phyloP scores from a whole-genome alignment of 2,888 invertebrate genomes.

The Temnothorax unifasciatus region DNA sequence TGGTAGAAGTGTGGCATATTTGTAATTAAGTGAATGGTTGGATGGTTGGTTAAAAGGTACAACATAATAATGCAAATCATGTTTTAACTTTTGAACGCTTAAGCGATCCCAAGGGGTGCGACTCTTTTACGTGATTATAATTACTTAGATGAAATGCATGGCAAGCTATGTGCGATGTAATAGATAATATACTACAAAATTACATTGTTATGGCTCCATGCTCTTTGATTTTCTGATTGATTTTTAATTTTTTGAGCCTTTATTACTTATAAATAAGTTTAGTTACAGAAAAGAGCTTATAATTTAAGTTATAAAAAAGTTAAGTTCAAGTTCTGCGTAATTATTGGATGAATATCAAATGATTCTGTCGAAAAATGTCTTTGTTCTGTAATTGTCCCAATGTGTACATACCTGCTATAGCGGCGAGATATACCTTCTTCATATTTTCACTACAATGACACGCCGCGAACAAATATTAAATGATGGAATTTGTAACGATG shows the following conservation, averaged over 20 bases:
- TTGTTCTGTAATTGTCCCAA: neutral
- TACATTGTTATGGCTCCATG: too few species aligned
- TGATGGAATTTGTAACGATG: neutral
- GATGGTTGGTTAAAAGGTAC: slow-evolving; percentile 34
- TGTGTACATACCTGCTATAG: slow-evolving; percentile 59
- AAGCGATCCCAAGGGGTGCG: slow-evolving; percentile 72
- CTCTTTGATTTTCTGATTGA: too few species aligned
- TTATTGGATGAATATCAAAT: neutral
- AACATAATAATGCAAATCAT: slow-evolving; percentile 59
- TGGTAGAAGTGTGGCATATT: slow-evolving; percentile 48
- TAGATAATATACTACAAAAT: too few species aligned
- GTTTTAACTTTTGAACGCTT: slow-evolving; percentile 73
- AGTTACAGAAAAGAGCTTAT: neutral
- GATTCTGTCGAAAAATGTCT: neutral
- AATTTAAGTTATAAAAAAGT: neutral
- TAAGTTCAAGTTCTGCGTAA: too few species aligned
- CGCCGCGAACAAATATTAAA: slow-evolving; percentile 6
- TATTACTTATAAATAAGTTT: neutral
- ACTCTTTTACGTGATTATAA: too few species aligned
- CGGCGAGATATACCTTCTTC: slow-evolving; percentile 67
- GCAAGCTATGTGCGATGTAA: too few species aligned
- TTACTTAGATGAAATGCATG: too few species aligned
- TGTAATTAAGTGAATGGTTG: slow-evolving; percentile 35
- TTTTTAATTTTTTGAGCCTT: too few species aligned
- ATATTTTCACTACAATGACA: slow-evolving; percentile 23